Base-by-base conservation (phyloP, 2,797 vertebrate species). In the Eospalax fontanierii region DNA sequence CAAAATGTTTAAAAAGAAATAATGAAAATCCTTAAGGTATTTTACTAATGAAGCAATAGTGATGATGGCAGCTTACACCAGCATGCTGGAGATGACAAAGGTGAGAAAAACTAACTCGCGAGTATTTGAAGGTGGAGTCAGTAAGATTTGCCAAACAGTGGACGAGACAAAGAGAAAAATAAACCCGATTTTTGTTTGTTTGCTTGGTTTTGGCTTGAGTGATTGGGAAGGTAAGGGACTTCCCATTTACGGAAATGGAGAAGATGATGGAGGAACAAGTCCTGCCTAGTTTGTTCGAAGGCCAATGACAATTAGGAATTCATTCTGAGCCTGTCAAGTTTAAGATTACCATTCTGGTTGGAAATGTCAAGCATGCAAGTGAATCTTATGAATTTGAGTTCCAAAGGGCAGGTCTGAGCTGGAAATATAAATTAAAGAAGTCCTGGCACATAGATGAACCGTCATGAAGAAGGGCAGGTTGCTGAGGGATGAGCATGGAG, bases 331-430 rank as follows among this genome's bases (percentile, higher is more conserved):
- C 30, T 83, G 46, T 68, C 73, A 71, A 70, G 15, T 74, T 63
- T 74, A 50, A 91, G 54, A 74, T 86, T 93, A 9, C 86, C 84
- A n/a, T 94, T 95, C 88, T 50, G 93, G 33, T 28, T 87, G 54
- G 21, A 88, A 74, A 78, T 74, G 50, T 76, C 76, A 94, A 73
- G 26, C 70, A 68, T 50, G 24, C 28, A 80, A 50, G 43, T 85
- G 28, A 91, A 89, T 65, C 26, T 74, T 57, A 30, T 59, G 18
- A 57, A 94, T 93, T 84, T 71, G 40, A 12, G 43, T 21, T 86
- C 28, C 28, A 95, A 40, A 92, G 10, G 26, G 28, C 22, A 74
- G 14, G 11, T 83, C 28, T 71, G 68, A 65, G 10, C 15, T 74
- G 9, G 59, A 90, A 80, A 50, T 74, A 93, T 9, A 59, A 66